Evolutionary conservation across 2,888 invertebrate species (phyloP), one percentile per base, ranked within the genome.

Genomic region (Heliconius hortense): DNA sequence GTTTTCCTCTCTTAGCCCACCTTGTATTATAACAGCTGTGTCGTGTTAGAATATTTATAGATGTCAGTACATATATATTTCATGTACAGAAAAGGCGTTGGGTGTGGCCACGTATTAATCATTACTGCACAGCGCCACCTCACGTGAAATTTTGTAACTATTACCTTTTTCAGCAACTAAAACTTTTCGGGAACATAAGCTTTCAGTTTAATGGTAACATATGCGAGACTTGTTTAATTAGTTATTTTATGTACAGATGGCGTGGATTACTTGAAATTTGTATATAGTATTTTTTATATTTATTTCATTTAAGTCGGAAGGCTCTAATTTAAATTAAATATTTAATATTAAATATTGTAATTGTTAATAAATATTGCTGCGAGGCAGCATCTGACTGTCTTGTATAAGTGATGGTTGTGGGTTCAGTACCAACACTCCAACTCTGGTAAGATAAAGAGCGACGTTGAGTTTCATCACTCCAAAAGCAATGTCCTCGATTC

Each of bases 101-200:
- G 74, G 74, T 56, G 74, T 75, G 74, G 74, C 28, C 64, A 18
- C 26, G 28, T 43, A 39, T 39, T 26, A 71, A 39, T 43, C 24
- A 53, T 43, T 56, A 71, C 60, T 66, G 53, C 18, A 15, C 15
- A 64, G 64, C 70, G 74, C 70, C 74, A 75, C 71, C 74, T 75
- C 21, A 18, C 70, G 59, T 4, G 31, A 43, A 56, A 24, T 28
- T 5, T 26, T 18, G 26, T 26, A 60, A 75, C n/a, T 28, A 24
- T n/a, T 39, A 56, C 11, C 56, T 43, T 64, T 69, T 75, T 74
- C 24, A 60, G 48, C 13, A 13, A 10, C 18, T 31, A 64, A 59
- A 43, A 64, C 8, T 11, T 69, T 24, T 69, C 53, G 70, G 39
- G 43, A 69, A 59, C 60, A 63, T 73, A 73, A 35, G 67, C 21